A percentile compares a stretch with the other conserved stretches of the same genome.
Evolutionary conservation across 2,113 vertebrate species (phyloP).

Genomic region (Odontophorus gujanensis): DNA sequence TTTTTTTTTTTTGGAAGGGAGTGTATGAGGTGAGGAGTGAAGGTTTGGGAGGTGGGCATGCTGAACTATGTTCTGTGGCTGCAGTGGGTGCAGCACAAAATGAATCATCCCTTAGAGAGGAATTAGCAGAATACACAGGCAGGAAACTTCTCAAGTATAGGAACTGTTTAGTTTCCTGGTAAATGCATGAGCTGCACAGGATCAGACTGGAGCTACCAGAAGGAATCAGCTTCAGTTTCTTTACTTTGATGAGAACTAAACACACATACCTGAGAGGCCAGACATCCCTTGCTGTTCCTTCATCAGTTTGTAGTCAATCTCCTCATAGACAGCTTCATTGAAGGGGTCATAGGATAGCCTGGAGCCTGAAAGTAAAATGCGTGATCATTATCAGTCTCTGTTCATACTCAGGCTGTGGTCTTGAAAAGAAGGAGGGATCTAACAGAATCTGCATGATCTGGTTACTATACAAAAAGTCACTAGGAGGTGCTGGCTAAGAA

Average conservation of each 20-base stretch:
- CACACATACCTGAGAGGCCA: slow-evolving; percentile 28
- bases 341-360: not conserved
- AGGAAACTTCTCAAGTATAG: not conserved
- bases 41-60: not conserved
- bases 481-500: not conserved
- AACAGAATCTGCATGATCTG: not conserved
- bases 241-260: not conserved
- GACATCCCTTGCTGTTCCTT: not conserved
- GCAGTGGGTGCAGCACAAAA: not conserved
- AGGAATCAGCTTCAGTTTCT: not conserved
- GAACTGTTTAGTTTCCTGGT: not conserved
- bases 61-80: not conserved
- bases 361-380: slow-evolving; percentile 26
- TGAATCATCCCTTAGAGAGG: not conserved
- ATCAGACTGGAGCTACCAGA: not conserved
- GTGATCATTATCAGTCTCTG: not conserved
- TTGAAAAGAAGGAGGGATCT: not conserved
- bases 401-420: not conserved
- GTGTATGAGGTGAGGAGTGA: not conserved
- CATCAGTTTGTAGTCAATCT: slow-evolving; percentile 22
- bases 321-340: slow-evolving; percentile 57
- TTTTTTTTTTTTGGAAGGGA: not conserved
- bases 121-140: not conserved
- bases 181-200: not conserved
- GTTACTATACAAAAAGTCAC: not conserved